These are phyloP conservation scores for Trissolcus brochymenae DNA, from an alignment of 2,888 invertebrate species.

Conservation along the genomic window DNA sequence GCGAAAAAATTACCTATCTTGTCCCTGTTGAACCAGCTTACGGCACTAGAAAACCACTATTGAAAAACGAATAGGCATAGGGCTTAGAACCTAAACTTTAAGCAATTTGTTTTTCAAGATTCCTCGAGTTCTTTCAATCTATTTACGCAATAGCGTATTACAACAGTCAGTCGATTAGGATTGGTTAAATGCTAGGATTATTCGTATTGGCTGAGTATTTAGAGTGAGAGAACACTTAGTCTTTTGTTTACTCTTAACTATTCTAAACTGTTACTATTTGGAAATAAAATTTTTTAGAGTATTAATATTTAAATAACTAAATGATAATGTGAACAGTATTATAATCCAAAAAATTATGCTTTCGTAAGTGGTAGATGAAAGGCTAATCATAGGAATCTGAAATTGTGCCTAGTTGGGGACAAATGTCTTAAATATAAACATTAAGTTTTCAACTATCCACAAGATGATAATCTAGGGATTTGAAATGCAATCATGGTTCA, in stretches of 20 bases:
- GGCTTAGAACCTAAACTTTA: slow-evolving; percentile 25
- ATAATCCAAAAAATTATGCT: slow-evolving; percentile 50
- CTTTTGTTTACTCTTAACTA: slow-evolving; percentile 53
- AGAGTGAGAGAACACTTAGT: slow-evolving; percentile 48
- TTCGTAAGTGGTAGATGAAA: slow-evolving; percentile 49
- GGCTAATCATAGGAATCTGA: slow-evolving; percentile 54
- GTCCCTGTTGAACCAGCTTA: slow-evolving; percentile 70
- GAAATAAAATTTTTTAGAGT: slow-evolving; percentile 15
- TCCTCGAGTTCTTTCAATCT: slow-evolving; percentile 53
- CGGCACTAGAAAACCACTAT: slow-evolving; percentile 63
- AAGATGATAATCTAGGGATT: slow-evolving; percentile 53
- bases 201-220: slow-evolving; percentile 12
- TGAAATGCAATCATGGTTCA: slow-evolving; percentile 49
- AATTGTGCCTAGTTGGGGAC: slow-evolving; percentile 49
- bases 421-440: background rate
- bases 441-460: slow-evolving; percentile 34
- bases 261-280: background rate
- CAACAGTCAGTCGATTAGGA: slow-evolving; percentile 24
- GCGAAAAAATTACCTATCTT: slow-evolving; percentile 70
- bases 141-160: slow-evolving; percentile 16
- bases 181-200: slow-evolving; percentile 18
- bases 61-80: slow-evolving; percentile 47
- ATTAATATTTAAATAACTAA: slow-evolving; percentile 3
- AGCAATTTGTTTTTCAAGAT: slow-evolving; percentile 55
- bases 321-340: slow-evolving; percentile 52